phyloP scores from a whole-genome alignment of 2,113 vertebrate species.

The Stigmatopora nigra region DNA sequence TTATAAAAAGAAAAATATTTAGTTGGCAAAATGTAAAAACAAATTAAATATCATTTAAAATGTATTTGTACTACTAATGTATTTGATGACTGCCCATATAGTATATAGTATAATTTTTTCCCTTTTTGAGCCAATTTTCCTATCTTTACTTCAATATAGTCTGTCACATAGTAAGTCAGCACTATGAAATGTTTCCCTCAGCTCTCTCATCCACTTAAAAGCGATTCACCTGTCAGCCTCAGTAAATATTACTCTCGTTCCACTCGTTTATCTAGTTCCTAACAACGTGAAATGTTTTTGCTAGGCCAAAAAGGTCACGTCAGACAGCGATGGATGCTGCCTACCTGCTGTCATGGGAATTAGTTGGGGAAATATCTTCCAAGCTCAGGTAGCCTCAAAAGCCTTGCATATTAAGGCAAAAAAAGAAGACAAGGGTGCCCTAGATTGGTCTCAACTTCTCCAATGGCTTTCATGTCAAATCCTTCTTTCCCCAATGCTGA shows the following conservation, averaged over 20 bases:
- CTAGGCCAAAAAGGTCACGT: slow-evolving; percentile 34
- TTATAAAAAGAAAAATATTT: too few species aligned
- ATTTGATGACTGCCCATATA: too few species aligned
- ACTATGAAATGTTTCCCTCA: slow-evolving; percentile 46
- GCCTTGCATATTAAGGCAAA: slow-evolving; percentile 4
- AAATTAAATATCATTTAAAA: too few species aligned
- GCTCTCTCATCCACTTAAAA: slow-evolving; percentile 43
- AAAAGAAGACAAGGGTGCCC: slow-evolving; percentile 3
- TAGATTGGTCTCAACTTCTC: slow-evolving; percentile 4
- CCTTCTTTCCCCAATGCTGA: slow-evolving; percentile 6
- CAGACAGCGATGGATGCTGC: slow-evolving; percentile 19
- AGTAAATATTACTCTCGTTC: slow-evolving; percentile 12
- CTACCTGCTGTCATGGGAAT: slow-evolving; percentile 35
- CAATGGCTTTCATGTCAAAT: slow-evolving; percentile 14
- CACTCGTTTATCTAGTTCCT: slow-evolving; percentile 15
- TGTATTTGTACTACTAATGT: too few species aligned
- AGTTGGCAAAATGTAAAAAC: too few species aligned
- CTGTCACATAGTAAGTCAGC: slow-evolving; percentile 21
- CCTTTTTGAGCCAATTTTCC: too few species aligned
- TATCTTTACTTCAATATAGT: too few species aligned
- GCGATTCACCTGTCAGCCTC: slow-evolving; percentile 48
- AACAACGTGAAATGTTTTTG: slow-evolving; percentile 25
- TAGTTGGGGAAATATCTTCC: slow-evolving; percentile 29
- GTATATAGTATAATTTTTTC: too few species aligned
- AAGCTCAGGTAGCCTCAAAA: slow-evolving; percentile 26